Conservation (phyloP, 2,888 invertebrate species). For the Agrotis clavis region DNA sequence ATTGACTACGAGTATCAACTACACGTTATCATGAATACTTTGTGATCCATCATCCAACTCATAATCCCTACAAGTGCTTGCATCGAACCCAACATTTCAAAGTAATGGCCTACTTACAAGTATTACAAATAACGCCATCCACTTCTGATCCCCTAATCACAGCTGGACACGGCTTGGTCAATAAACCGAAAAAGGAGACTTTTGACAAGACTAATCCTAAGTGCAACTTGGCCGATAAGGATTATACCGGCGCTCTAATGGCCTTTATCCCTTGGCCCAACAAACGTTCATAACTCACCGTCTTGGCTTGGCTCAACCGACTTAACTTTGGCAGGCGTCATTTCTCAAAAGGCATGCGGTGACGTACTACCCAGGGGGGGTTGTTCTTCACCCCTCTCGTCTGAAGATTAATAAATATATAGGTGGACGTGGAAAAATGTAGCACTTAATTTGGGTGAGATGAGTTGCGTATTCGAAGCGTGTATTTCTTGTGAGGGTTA, state of each 20-base stretch:
- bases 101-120: slow-evolving; percentile 44
- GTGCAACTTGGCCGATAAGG: slow-evolving; percentile 91
- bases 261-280: slow-evolving; percentile 89
- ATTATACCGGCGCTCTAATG: slow-evolving; percentile 89
- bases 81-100: slow-evolving; percentile 40
- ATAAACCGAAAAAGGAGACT: slow-evolving; percentile 88
- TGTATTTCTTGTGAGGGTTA: slow-evolving; percentile 72
- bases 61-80: slow-evolving; percentile 47
- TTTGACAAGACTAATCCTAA: slow-evolving; percentile 90
- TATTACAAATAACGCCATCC: slow-evolving; percentile 68
- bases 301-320: slow-evolving; percentile 89
- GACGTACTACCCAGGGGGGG: slow-evolving; percentile 79
- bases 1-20: neutral
- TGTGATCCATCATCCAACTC: slow-evolving; percentile 32
- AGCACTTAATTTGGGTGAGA: slow-evolving; percentile 87
- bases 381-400: slow-evolving; percentile 63
- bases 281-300: slow-evolving; percentile 90
- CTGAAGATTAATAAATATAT: slow-evolving; percentile 90
- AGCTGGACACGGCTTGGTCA: slow-evolving; percentile 84
- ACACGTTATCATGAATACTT: neutral
- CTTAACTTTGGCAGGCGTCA: slow-evolving; percentile 91
- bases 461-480: slow-evolving; percentile 83
- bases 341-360: slow-evolving; percentile 90
- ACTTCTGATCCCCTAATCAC: slow-evolving; percentile 85
- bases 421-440: slow-evolving; percentile 90